Evolutionary conservation across 2,888 invertebrate genomes (phyloP), one percentile per base, ranked within the genome.

Genomic region (Erebia epiphron): DNA sequence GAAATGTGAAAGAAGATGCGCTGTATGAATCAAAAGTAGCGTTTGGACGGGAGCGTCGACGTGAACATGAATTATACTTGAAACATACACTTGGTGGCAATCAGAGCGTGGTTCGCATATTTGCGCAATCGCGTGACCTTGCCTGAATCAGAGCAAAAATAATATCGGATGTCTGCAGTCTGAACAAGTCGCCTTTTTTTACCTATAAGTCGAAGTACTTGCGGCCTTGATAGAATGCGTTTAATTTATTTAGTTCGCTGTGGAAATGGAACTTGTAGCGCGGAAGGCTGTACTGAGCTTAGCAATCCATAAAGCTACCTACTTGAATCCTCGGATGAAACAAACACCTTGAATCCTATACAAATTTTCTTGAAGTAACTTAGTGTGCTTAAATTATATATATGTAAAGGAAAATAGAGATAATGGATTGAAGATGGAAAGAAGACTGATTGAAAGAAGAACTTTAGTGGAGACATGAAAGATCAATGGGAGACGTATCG

Each of bases 111-210:
- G 26, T 76, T 72, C 74, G 72, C 75, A 76, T 77, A 76, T 76
- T 79, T 77, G 69, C 79, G 74, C 76, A 77, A 78, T 77, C 75
- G 61, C 57, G 71, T 70, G 79, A 77, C 79, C 80, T 80, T 78
- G 79, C 73, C 71, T 74, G 73, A 80, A 80, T 79, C 79, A 78
- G 79, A 80, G 77, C 80, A 80, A 77, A 78, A 77, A 77, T 79
- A 72, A 77, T 78, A 78, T 79, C 74, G 54, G 68, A 74, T 75
- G 70, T 75, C 73, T 73, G 74, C 71, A 75, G 70, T 75, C 73
- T 73, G 74, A 72, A 75, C 69, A 68, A 67, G 74, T 72, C 61
- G 72, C 60, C 63, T 68, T 67, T 72, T 73, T 73, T 74, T 70
- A 63, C 62, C 56, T 35, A 50, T n/a, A 57, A 65, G 61, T 58